Evolutionary conservation across 2,113 vertebrate genomes (phyloP).

Genomic region (Plotosus lineatus): DNA sequence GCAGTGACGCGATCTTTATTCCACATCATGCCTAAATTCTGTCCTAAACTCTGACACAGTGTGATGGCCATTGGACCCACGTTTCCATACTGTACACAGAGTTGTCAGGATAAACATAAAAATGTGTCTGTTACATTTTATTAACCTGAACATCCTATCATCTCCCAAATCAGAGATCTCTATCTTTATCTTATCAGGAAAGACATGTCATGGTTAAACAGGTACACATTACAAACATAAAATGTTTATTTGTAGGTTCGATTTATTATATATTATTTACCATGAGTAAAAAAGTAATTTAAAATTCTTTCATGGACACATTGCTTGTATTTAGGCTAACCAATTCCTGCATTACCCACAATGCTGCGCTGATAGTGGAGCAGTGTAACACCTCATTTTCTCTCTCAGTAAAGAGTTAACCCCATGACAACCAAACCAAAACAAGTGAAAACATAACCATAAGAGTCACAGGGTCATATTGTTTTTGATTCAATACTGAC

Average conservation of each 20-base stretch:
- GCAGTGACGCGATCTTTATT: constrained; percentile 84
- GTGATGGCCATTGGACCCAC: constrained; percentile 92
- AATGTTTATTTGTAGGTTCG: background rate
- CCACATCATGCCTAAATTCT: constrained; percentile 97
- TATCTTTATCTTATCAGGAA: background rate
- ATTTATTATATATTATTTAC: too few species aligned
- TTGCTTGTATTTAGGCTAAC: too few species aligned
- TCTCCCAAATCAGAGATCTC: too few species aligned
- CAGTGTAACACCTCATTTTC: too few species aligned
- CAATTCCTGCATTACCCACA: background rate
- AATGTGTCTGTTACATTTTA: background rate
- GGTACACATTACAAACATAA: too few species aligned
- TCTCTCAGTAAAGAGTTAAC: too few species aligned
- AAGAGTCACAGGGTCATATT: too few species aligned
- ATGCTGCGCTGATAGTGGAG: background rate
- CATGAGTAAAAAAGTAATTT: too few species aligned
- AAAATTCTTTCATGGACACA: background rate
- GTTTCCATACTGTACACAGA: constrained; percentile 79
- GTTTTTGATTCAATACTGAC: too few species aligned
- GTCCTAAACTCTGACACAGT: constrained; percentile 89
- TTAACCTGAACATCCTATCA: background rate
- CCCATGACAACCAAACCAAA: too few species aligned
- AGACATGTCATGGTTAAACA: too few species aligned
- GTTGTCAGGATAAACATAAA: background rate
- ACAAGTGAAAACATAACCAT: too few species aligned